Evolutionary conservation across 2,888 invertebrate species (phyloP), one percentile per base, ranked within the genome.

Genomic region (Clitarchus hookeri): DNA sequence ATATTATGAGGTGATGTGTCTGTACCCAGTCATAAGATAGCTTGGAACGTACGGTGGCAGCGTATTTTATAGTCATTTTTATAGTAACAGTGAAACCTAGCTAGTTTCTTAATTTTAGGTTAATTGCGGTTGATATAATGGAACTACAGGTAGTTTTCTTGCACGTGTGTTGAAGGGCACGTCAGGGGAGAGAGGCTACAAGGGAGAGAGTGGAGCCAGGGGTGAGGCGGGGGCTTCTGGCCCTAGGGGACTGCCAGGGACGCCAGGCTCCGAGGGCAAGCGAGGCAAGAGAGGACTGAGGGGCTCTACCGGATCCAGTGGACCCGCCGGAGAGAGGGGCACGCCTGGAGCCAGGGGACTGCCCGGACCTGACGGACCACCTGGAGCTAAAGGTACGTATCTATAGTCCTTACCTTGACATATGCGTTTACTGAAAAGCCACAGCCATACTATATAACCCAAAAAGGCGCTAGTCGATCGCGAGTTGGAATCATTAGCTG

Each of bases 281-380:
- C 93, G 96, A 87, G 97, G 97, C 0, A 96, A 96, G 90, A 92
- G 96, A 88, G 96, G 97, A 0, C 93, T 95, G 89, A 92, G 95
- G 87, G 96, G 97, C n/a, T 95, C 96, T 0, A 93, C 94, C 13
- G 96, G 97, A 0, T 93, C 94, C 85, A 90, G 93, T n/a, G 96
- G 96, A 4, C 94, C 95, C 25, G 92, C 93, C 89, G 96, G 97
- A 44, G 96, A 97, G 91, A 92, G 96, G 89, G 96, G 96, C 4
- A 90, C 93, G 86, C 92, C 93, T 87, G 95, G 96, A 48, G 92
- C 91, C 8, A 91, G 95, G 89, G 96, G 96, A 80, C 90, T 96
- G 87, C 96, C 96, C 0, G 97, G 97, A 4, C 91, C 95, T 2
- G 97, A 97, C 91, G 97, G 97, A 9, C 94, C 95, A 0, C 91